Evolutionary conservation across 2,113 vertebrate genomes (phyloP), one percentile per base, ranked within the genome.

Genomic region (Lathamus discolor): DNA sequence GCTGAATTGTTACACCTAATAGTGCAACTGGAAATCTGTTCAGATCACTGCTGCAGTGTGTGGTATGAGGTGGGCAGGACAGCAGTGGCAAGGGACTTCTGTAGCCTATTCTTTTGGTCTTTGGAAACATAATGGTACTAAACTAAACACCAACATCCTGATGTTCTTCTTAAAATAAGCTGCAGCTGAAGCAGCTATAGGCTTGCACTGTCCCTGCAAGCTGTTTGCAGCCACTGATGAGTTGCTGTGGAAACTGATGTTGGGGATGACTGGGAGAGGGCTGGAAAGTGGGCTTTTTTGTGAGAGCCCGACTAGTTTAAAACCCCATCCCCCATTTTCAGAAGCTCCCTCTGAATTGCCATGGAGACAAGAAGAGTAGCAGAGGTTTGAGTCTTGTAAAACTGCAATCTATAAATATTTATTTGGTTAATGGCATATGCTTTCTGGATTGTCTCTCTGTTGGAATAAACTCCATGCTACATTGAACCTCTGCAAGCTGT

Each of bases 221-320:
- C 49, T 74, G 69, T 28, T 67, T 83, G 48, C 83, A 59, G 48
- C 75, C 0, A 3, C 76, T 16, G 11, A 24, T 35, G 48, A 25
- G 89, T 97, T 96, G 92, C 94, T 41, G 22, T 94, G 92, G 95
- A 95, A 96, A 95, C 88, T 75, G 54, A 3, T 16, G 55, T 49
- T 80, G 29, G 67, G 64, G 37, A 59, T 31, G 31, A 43, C 63
- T 31, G 18, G 35, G 62, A 92, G 49, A 57, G 57, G 57, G 66
- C 31, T 79, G 67, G 63, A 95, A 93, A 94, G 87, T 4, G 55
- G 54, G 41, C 76, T 83, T 85, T 84, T 93, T 67, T 29, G 44
- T 84, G 37, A 59, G 35, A 93, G 22, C 31, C 29, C 17, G 18
- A 29, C 67, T 57, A 14, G 22, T 87, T 95, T 73, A 88, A 78